A percentile compares a stretch with the other conserved stretches of the same genome.
Evolutionary conservation across 2,113 vertebrate species (phyloP).

Genomic region (Upupa epops): DNA sequence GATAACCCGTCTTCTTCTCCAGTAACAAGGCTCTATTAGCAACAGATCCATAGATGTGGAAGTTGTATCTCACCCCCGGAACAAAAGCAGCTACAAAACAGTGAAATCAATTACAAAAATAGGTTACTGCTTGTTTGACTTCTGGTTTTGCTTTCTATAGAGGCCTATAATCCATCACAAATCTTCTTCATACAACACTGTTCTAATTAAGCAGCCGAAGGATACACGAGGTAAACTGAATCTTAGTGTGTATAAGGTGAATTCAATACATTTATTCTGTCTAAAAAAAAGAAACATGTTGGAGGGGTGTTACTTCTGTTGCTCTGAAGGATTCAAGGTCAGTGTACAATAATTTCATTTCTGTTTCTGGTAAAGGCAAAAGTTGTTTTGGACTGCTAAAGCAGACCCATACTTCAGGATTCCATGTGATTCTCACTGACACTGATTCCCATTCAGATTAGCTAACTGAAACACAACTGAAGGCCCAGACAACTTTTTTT

Average conservation of each 20-base stretch:
- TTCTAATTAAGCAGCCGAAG: not conserved
- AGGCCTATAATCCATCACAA: not conserved
- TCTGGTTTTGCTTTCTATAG: not conserved
- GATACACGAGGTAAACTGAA: not conserved
- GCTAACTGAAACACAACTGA: not conserved
- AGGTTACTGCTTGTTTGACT: not conserved
- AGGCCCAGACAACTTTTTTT: not conserved
- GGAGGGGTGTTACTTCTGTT: not conserved
- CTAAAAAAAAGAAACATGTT: not conserved
- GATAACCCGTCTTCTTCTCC: conserved; percentile 62
- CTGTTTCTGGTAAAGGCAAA: not conserved
- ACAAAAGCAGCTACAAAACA: conserved; percentile 58
- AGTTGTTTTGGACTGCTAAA: not conserved
- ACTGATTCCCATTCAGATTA: not conserved
- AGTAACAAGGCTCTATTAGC: conserved; percentile 23
- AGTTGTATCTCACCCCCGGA: conserved; percentile 56
- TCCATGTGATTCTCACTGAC: not conserved
- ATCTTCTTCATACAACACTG: not conserved
- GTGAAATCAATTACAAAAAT: not conserved
- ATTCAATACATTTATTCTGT: not conserved
- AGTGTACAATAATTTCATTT: not conserved
- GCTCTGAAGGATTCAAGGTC: not conserved
- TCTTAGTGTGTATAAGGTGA: not conserved
- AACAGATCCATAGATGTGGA: conserved; percentile 54
- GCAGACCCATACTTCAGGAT: not conserved